phyloP scores from a whole-genome alignment of 2,888 invertebrate species.

The Sminthurides aquaticus region DNA sequence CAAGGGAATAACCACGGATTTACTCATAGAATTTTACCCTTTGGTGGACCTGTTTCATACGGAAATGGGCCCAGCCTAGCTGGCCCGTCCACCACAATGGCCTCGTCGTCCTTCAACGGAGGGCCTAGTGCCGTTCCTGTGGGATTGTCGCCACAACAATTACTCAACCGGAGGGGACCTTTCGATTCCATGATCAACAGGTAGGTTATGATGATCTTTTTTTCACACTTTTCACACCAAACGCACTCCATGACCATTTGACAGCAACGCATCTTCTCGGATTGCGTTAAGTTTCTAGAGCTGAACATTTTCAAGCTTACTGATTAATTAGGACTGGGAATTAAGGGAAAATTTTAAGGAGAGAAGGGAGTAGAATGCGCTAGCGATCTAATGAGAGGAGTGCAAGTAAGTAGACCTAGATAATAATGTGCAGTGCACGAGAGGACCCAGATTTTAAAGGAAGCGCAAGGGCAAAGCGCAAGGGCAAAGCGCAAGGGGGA shows the following conservation, averaged over 20 bases:
- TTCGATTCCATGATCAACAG: conserved; percentile 24
- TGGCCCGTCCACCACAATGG: background rate
- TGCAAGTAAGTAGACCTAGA: background rate
- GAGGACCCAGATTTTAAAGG: too few species aligned
- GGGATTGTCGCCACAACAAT: conserved; percentile 6
- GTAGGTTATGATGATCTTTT: background rate
- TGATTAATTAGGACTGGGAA: background rate
- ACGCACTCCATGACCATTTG: too few species aligned
- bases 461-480: too few species aligned
- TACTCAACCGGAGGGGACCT: conserved; percentile 23
- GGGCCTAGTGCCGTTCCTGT: conserved; percentile 5
- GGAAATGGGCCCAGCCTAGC: background rate
- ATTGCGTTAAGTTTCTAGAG: background rate
- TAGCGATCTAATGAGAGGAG: background rate
- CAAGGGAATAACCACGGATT: background rate
- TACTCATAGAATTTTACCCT: background rate
- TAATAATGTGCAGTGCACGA: background rate
- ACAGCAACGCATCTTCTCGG: too few species aligned
- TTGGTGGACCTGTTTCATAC: background rate
- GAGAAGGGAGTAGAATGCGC: background rate
- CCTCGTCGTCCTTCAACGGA: background rate
- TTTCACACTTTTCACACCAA: background rate
- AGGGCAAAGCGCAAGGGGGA: too few species aligned
- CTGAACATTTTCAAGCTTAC: background rate
- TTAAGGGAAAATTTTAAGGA: background rate